Evolutionary conservation across 2,888 invertebrate genomes (phyloP).

Genomic region (Rhagium mordax): DNA sequence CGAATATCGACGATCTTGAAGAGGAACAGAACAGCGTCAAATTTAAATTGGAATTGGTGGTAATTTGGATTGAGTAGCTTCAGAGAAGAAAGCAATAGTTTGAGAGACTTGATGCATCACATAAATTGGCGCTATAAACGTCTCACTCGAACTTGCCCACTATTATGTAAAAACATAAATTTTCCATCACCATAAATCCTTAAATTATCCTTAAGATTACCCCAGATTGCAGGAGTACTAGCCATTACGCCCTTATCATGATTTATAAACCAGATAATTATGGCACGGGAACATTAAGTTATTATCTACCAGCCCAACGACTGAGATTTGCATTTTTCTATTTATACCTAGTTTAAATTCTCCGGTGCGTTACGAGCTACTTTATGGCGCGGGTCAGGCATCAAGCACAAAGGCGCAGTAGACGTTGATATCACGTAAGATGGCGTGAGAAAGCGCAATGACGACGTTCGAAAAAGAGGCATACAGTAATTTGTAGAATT

Average conservation of each 20-base stretch:
- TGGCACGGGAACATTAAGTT: slow-evolving; percentile 13
- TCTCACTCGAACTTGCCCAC: neutral
- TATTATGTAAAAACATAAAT: neutral
- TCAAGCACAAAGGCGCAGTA: slow-evolving; percentile 4
- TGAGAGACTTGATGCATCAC: too few species aligned
- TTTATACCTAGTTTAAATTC: slow-evolving; percentile 13
- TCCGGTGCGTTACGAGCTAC: neutral
- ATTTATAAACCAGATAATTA: slow-evolving; percentile 17
- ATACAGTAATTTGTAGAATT: slow-evolving; percentile 26
- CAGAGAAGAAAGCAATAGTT: too few species aligned
- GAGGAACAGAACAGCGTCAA: too few species aligned
- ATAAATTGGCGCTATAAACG: neutral
- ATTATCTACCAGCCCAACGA: slow-evolving; percentile 14
- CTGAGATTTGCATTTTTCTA: slow-evolving; percentile 21
- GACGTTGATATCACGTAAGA: slow-evolving; percentile 16
- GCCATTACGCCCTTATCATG: slow-evolving; percentile 11
- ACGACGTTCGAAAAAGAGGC: slow-evolving; percentile 22
- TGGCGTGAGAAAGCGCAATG: slow-evolving; percentile 30
- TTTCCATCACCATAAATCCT: neutral
- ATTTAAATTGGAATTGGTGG: too few species aligned
- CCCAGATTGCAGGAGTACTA: slow-evolving; percentile 2
- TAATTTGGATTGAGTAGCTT: too few species aligned
- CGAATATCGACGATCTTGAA: too few species aligned
- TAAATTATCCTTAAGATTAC: neutral
- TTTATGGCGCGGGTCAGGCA: neutral